These are phyloP conservation scores for Conus betulinus DNA, from an alignment of 1,140 invertebrate species.

Conservation along the genomic window DNA sequence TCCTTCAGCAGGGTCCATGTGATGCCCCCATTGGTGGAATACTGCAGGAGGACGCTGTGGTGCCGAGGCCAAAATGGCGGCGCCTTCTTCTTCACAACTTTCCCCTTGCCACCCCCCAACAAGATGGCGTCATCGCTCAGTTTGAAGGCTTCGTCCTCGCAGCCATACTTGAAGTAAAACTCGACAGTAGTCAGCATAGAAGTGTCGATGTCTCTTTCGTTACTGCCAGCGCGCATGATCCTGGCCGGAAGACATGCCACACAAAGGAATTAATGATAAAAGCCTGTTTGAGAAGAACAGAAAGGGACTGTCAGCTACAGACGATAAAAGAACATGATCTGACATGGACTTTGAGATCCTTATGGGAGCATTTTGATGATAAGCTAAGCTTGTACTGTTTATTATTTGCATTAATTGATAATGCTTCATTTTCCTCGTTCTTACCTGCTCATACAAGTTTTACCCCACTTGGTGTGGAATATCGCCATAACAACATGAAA, in stretches of 20 bases:
- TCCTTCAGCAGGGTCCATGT: constrained; percentile 75
- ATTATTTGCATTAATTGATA: too few relatives aligned
- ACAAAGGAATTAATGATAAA: too few relatives aligned
- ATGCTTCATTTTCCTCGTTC: too few relatives aligned
- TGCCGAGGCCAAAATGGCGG: constrained; percentile 64
- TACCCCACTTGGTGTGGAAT: too few relatives aligned
- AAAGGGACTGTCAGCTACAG: background rate
- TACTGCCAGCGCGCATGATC: constrained; percentile 69
- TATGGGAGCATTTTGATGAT: too few relatives aligned
- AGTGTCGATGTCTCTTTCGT: constrained; percentile 76
- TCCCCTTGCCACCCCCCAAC: background rate
- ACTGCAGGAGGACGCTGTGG: constrained; percentile 76
- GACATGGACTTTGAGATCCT: too few relatives aligned
- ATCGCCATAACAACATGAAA: too few relatives aligned
- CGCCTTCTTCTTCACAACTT: background rate
- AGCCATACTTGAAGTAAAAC: constrained; percentile 75
- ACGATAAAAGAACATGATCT: background rate
- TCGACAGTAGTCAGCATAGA: constrained; percentile 74
- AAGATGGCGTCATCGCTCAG: background rate
- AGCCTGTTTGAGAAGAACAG: too few relatives aligned
- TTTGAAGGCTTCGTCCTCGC: constrained; percentile 51
- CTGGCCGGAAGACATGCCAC: constrained; percentile 35
- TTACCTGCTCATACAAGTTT: too few relatives aligned
- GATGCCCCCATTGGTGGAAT: constrained; percentile 77
- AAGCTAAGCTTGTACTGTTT: too few relatives aligned